Conservation (phyloP, 23 tunicate species). For the Trididemnum miniatum region DNA sequence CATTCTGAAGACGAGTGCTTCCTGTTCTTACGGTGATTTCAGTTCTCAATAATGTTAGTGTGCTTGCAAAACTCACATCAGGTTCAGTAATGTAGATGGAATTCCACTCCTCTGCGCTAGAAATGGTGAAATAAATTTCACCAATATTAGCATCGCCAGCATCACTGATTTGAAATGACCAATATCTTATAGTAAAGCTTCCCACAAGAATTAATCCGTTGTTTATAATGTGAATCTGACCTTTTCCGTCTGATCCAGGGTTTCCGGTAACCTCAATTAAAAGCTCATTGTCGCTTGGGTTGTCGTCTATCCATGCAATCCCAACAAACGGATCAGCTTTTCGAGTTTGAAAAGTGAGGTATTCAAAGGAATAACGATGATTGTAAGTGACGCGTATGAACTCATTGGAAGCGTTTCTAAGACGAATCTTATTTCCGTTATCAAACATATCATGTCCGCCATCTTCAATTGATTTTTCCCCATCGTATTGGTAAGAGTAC, state of each 20-base stretch:
- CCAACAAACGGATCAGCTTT: slow-evolving; percentile 4
- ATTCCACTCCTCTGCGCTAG: no score
- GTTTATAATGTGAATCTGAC: neutral
- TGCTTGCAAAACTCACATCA: no score
- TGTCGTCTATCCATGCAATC: neutral
- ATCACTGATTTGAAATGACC: neutral
- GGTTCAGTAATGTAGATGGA: no score
- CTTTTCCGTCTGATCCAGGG: neutral
- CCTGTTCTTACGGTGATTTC: no score
- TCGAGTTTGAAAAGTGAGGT: neutral
- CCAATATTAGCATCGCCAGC: slow-evolving; percentile 27
- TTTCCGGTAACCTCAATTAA: neutral
- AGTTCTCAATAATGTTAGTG: no score
- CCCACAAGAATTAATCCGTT: neutral
- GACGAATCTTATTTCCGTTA: slow-evolving; percentile 24
- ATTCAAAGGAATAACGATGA: no score
- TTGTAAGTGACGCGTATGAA: no score
- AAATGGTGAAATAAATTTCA: slow-evolving; percentile 51
- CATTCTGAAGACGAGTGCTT: no score
- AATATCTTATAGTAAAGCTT: neutral
- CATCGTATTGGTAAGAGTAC: neutral
- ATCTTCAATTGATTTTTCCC: neutral
- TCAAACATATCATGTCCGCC: slow-evolving; percentile 31
- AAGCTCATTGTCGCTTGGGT: neutral
- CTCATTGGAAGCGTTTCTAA: no score